Conservation (phyloP, 1,140 invertebrate species). For the Brachionus sp. region DNA sequence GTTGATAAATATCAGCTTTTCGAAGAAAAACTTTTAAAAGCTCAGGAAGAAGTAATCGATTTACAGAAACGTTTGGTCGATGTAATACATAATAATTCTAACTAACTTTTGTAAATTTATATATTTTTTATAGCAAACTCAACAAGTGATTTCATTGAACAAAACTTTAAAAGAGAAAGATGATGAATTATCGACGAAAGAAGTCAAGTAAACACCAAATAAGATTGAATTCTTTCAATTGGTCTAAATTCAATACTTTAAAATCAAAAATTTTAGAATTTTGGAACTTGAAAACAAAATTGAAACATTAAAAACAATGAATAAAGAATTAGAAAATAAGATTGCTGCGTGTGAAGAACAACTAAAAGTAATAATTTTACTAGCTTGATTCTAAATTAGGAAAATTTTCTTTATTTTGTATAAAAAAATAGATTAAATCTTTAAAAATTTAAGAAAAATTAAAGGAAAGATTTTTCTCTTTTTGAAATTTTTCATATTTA, state of each 20-base stretch:
- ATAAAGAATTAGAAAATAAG: conserved; percentile 52
- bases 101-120: neutral
- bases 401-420: too few relatives aligned
- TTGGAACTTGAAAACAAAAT: conserved; percentile 70
- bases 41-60: conserved; percentile 42
- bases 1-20: neutral
- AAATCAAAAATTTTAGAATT: conserved; percentile 63
- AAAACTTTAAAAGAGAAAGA: conserved; percentile 78
- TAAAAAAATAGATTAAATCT: too few relatives aligned
- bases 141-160: conserved; percentile 85
- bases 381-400: too few relatives aligned
- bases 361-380: neutral
- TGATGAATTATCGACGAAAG: conserved; percentile 70
- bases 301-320: conserved; percentile 55
- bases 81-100: neutral
- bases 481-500: too few relatives aligned
- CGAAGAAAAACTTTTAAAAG: conserved; percentile 36
- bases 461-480: too few relatives aligned
- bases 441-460: too few relatives aligned
- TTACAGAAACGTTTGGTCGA: conserved; percentile 24
- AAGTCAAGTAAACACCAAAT: conserved; percentile 66
- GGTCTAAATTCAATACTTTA: neutral
- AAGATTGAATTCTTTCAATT: too few relatives aligned
- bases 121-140: conserved; percentile 66
- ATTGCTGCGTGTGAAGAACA: neutral